phyloP scores from a whole-genome alignment of 2,113 vertebrate genomes.

The Misgurnus anguillicaudatus region DNA sequence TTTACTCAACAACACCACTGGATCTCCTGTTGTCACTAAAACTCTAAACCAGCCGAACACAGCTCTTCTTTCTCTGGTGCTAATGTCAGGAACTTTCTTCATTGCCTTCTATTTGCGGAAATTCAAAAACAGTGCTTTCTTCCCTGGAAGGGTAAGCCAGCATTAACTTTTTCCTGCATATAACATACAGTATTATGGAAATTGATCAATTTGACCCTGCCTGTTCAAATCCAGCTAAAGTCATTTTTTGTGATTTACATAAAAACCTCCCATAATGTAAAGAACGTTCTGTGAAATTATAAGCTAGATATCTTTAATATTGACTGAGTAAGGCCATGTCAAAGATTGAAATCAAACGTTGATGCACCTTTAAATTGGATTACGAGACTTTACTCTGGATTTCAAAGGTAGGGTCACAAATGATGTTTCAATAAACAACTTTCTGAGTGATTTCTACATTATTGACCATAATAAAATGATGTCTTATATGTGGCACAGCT shows the following conservation, averaged over 20 bases:
- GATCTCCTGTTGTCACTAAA: neutral
- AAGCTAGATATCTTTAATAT: too few species aligned
- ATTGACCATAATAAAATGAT: neutral
- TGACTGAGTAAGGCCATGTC: too few species aligned
- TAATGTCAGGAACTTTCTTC: slow-evolving; percentile 89
- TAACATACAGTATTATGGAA: neutral
- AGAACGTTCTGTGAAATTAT: too few species aligned
- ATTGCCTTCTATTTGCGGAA: slow-evolving; percentile 92
- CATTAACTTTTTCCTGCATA: neutral
- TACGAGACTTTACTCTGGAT: too few species aligned
- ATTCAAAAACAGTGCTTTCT: slow-evolving; percentile 94
- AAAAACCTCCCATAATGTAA: too few species aligned
- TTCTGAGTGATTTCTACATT: too few species aligned
- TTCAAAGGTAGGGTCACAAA: too few species aligned
- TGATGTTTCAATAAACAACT: too few species aligned
- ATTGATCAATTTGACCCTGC: neutral
- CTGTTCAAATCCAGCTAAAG: too few species aligned
- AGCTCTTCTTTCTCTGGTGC: slow-evolving; percentile 85
- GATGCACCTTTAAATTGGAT: too few species aligned
- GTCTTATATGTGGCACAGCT: slow-evolving; percentile 70
- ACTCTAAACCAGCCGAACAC: slow-evolving; percentile 81
- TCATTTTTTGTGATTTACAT: too few species aligned
- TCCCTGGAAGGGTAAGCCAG: slow-evolving; percentile 85
- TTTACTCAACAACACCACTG: neutral
- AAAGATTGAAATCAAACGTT: too few species aligned